These are phyloP conservation scores for Drusus annulatus DNA, from an alignment of 1,140 invertebrate species.

Conservation along the genomic window DNA sequence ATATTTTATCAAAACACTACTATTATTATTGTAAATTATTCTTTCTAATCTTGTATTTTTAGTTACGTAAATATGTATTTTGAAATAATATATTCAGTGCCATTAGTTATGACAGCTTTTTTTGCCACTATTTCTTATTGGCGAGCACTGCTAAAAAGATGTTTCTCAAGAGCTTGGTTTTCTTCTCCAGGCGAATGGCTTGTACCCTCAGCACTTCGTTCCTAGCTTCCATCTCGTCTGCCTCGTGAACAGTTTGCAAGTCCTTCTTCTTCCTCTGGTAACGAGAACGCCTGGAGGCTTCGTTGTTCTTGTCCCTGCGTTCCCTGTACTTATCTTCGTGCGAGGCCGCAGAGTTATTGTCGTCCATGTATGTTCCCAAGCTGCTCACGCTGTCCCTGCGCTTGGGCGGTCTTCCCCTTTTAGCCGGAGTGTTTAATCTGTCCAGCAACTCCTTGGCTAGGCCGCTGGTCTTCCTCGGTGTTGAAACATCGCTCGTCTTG, in stretches of 20 bases:
- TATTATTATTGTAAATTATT: not conserved
- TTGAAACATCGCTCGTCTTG: not conserved
- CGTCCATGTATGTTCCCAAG: slow-evolving; percentile 45
- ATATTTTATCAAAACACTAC: no score
- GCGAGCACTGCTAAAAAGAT: slow-evolving; percentile 67
- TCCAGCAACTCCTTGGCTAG: slow-evolving; percentile 15
- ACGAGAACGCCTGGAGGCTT: slow-evolving; percentile 80
- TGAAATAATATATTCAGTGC: not conserved
- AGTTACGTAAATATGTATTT: not conserved
- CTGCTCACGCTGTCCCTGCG: slow-evolving; percentile 45
- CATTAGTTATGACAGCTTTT: not conserved
- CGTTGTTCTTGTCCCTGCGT: slow-evolving; percentile 82
- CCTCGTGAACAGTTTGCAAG: slow-evolving; percentile 66
- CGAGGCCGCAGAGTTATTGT: slow-evolving; percentile 64
- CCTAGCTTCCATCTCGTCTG: slow-evolving; percentile 65
- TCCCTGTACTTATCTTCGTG: slow-evolving; percentile 74
- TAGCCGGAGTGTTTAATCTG: slow-evolving; percentile 26
- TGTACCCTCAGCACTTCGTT: slow-evolving; percentile 66
- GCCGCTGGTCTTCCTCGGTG: not conserved
- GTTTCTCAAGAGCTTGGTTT: slow-evolving; percentile 66
- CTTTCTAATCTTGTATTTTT: not conserved
- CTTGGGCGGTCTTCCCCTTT: slow-evolving; percentile 49
- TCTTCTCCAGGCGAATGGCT: slow-evolving; percentile 65
- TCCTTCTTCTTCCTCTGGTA: slow-evolving; percentile 82
- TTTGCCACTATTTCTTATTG: slow-evolving; percentile 57